Conservation (phyloP, 2,797 vertebrate species). For the Oreochromis grahami region DNA sequence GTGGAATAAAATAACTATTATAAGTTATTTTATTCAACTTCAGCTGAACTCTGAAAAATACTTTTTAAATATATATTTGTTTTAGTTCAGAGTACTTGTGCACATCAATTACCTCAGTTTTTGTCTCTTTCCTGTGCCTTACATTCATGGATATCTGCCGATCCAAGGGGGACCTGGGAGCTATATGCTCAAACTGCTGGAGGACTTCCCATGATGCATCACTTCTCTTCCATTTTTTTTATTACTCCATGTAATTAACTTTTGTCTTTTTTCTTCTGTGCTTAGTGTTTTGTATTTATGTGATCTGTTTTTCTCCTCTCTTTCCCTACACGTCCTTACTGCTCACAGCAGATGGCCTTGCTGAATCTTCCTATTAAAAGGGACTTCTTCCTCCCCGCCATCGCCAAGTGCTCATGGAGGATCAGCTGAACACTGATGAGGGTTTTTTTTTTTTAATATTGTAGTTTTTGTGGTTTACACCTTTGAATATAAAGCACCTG, state of each 20-base stretch:
- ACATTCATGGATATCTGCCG: neutral
- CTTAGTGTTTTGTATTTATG: neutral
- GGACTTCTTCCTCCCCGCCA: neutral
- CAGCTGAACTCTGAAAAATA: neutral
- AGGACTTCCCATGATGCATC: neutral
- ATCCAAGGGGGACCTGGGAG: neutral
- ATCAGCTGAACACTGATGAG: neutral
- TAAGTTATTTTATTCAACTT: neutral
- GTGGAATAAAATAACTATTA: too few species aligned
- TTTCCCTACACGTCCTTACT: fast-evolving
- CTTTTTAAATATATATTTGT: neutral
- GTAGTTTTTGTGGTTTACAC: neutral
- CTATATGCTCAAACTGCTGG: neutral
- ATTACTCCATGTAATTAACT: fast-evolving
- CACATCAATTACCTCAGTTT: neutral
- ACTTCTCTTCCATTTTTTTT: neutral
- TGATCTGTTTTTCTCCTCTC: fast-evolving
- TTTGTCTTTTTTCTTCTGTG: neutral
- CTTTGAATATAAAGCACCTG: neutral
- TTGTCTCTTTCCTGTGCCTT: neutral
- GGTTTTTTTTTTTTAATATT: neutral
- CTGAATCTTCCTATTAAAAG: neutral
- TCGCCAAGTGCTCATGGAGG: fast-evolving
- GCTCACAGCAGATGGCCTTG: neutral
- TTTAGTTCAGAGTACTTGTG: fast-evolving